phyloP scores from a whole-genome alignment of 1,140 invertebrate genomes.

The Metaphire vulgaris region DNA sequence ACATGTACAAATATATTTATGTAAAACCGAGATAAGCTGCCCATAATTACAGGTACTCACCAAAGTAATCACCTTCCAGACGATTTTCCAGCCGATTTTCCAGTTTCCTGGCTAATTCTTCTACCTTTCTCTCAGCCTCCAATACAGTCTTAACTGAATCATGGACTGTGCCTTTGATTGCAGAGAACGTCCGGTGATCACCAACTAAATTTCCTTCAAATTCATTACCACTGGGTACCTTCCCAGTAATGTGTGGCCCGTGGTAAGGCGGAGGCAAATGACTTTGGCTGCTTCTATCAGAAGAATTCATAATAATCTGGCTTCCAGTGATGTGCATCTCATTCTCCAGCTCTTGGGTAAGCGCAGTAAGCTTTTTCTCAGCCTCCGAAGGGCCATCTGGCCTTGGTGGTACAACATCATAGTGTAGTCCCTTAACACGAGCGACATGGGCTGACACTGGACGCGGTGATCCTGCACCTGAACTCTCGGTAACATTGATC shows the following conservation, averaged over 20 bases:
- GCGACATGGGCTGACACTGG: constrained; percentile 18
- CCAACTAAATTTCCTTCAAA: no score
- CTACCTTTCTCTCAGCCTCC: constrained; percentile 74
- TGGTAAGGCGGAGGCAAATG: constrained; percentile 50
- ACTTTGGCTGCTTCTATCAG: background rate
- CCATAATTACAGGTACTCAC: no score
- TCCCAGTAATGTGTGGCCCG: constrained; percentile 44
- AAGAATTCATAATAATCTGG: no score
- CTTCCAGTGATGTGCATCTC: constrained; percentile 37
- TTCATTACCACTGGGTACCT: background rate
- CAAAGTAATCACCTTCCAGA: constrained; percentile 91
- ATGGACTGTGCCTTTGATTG: constrained; percentile 18
- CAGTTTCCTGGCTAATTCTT: constrained; percentile 77
- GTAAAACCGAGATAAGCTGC: no score
- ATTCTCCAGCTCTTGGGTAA: constrained; percentile 53
- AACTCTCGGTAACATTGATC: constrained; percentile 7
- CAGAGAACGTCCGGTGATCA: background rate
- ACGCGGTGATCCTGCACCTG: no score
- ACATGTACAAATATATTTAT: no score
- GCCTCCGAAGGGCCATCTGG: constrained; percentile 49
- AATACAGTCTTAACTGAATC: constrained; percentile 76
- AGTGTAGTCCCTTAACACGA: constrained; percentile 69
- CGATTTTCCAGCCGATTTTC: constrained; percentile 92
- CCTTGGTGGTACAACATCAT: constrained; percentile 70
- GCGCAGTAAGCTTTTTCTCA: constrained; percentile 51